A percentile compares a stretch with the other conserved stretches of the same genome.
Conservation (phyloP, 2,888 invertebrate species). For the Tinea pellionella region DNA sequence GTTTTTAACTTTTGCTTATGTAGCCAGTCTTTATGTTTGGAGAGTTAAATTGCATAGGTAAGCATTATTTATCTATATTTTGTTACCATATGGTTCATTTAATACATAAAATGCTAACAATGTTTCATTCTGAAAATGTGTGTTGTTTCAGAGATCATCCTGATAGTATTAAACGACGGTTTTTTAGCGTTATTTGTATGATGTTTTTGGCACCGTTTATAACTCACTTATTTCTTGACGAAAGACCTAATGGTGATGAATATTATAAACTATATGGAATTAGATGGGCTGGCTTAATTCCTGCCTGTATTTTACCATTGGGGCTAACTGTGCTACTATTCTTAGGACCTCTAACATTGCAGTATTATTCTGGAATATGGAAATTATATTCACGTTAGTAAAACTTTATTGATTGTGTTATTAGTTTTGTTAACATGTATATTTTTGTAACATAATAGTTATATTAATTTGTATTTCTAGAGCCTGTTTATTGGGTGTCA, state of each 20-base stretch:
- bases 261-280: conserved; percentile 82
- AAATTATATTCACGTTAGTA: conserved; percentile 74
- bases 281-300: conserved; percentile 76
- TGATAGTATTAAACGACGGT: conserved; percentile 86
- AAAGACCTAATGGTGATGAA: conserved; percentile 69
- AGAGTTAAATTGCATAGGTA: conserved; percentile 80
- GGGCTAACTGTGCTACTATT: conserved; percentile 84
- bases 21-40: conserved; percentile 91
- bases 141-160: conserved; percentile 81
- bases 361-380: conserved; percentile 75
- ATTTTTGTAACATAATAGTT: neutral
- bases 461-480: conserved; percentile 43
- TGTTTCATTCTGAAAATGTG: neutral
- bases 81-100: neutral
- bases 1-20: conserved; percentile 81
- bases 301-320: conserved; percentile 80
- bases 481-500: conserved; percentile 77
- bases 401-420: too few relatives aligned
- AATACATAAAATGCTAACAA: neutral
- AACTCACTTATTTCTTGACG: conserved; percentile 76
- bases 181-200: conserved; percentile 85
- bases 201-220: conserved; percentile 82
- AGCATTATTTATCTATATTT: conserved; percentile 15
- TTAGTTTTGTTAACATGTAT: neutral
- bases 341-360: conserved; percentile 84